These are phyloP conservation scores for Tauraco erythrolophus DNA, from an alignment of 2,113 vertebrate genomes.

Conservation along the genomic window DNA sequence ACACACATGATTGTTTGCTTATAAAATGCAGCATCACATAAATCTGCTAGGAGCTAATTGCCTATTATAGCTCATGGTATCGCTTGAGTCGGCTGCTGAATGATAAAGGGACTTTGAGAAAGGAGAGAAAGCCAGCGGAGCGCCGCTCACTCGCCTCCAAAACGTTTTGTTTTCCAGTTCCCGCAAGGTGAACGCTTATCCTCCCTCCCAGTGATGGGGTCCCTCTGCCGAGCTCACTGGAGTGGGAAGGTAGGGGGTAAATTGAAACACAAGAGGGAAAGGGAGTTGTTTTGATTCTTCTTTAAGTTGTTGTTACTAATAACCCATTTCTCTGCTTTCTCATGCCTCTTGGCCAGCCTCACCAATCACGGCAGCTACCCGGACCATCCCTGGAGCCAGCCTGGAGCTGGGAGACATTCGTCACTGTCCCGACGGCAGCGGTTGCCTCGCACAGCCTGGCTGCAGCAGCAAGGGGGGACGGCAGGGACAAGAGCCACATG, in stretches of 20 bases:
- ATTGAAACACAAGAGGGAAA: background rate
- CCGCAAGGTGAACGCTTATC: background rate
- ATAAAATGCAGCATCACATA: conserved; percentile 12
- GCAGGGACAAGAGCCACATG: background rate
- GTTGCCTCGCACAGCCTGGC: background rate
- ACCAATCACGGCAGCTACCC: background rate
- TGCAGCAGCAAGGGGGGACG: background rate
- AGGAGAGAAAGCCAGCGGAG: background rate
- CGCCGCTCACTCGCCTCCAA: accelerated
- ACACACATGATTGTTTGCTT: conserved; percentile 50
- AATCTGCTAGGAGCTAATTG: conserved; percentile 62
- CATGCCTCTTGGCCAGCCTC: background rate
- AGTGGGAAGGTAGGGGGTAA: background rate
- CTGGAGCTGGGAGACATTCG: background rate
- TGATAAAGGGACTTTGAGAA: background rate
- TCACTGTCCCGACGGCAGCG: accelerated
- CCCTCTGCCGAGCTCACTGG: background rate
- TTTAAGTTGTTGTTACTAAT: background rate
- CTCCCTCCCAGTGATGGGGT: accelerated
- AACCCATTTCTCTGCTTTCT: background rate
- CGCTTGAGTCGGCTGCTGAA: conserved; percentile 8
- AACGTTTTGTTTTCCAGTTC: background rate
- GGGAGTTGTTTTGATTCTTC: background rate
- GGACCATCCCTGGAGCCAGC: background rate
- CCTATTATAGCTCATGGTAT: conserved; percentile 32